phyloP scores from a whole-genome alignment of 2,888 invertebrate genomes.

The Eupithecia subumbrata region DNA sequence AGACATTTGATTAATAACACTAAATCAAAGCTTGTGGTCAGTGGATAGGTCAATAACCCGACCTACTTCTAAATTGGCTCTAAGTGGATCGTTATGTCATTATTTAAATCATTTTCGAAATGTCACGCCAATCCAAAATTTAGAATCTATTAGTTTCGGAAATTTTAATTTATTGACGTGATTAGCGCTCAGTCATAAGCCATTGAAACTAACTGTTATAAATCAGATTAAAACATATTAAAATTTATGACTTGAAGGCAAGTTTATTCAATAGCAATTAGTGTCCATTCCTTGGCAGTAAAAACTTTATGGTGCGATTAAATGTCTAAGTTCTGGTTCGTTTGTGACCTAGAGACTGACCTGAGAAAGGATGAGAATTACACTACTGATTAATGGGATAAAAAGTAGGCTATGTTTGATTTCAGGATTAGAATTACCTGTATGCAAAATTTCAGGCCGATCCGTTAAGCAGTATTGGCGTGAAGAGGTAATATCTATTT shows the following conservation, averaged over 20 bases:
- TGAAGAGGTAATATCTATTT: no score
- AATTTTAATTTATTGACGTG: constrained; percentile 20
- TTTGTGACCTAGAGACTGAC: background rate
- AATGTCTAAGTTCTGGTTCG: background rate
- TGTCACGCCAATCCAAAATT: constrained; percentile 41
- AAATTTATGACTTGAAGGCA: constrained; percentile 5
- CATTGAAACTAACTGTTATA: constrained; percentile 12
- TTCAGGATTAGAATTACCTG: no score
- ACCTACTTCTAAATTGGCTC: constrained; percentile 26
- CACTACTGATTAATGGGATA: no score
- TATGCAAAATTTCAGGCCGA: no score
- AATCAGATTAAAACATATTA: background rate
- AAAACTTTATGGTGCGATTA: constrained; percentile 1
- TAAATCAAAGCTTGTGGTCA: constrained; percentile 16
- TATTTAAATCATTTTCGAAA: constrained; percentile 43
- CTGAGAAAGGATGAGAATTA: background rate
- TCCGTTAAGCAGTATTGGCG: no score
- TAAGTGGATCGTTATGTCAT: constrained; percentile 40
- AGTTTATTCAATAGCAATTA: constrained; percentile 11
- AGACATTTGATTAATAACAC: constrained; percentile 10
- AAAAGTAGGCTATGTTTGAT: no score
- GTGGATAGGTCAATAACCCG: constrained; percentile 30
- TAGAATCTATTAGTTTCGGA: constrained; percentile 22
- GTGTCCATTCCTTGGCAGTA: background rate
- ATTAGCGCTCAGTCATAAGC: constrained; percentile 12